These are phyloP conservation scores for Oxyruncus cristatus DNA, from an alignment of 2,113 vertebrate species.

Conservation along the genomic window DNA sequence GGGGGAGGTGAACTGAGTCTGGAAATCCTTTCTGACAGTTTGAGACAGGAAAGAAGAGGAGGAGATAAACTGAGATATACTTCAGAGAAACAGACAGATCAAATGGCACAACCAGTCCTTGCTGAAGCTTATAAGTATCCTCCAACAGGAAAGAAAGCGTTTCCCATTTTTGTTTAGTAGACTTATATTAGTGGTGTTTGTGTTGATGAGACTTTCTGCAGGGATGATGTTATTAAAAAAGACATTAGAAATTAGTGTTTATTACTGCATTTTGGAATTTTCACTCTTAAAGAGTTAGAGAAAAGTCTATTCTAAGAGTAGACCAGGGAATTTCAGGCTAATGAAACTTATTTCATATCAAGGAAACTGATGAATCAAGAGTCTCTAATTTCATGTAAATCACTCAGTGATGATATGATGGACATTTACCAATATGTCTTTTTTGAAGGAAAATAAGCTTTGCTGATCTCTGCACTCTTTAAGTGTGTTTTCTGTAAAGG, in stretches of 20 bases:
- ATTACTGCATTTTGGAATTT: not conserved
- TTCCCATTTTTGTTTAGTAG: not conserved
- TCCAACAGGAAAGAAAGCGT: not conserved
- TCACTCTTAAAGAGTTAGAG: not conserved
- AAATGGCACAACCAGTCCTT: not conserved
- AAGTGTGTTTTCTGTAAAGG: not conserved
- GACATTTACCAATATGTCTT: not conserved
- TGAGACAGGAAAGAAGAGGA: not conserved
- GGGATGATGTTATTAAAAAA: not conserved
- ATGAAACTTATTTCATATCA: not conserved
- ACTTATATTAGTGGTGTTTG: not conserved
- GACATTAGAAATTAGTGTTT: not conserved
- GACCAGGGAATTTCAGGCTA: not conserved
- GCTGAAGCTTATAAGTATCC: not conserved
- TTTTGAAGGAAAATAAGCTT: not conserved
- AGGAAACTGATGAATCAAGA: not conserved
- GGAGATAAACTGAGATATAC: not conserved
- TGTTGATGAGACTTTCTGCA: not conserved
- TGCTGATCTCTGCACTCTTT: not conserved
- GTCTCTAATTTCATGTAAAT: not conserved
- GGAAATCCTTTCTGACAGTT: not conserved
- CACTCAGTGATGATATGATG: not conserved
- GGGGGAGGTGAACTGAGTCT: not conserved
- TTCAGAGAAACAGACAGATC: not conserved
- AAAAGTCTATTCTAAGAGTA: not conserved